phyloP scores from a whole-genome alignment of 1,140 invertebrate genomes.

The Ostrea denselamellosa region DNA sequence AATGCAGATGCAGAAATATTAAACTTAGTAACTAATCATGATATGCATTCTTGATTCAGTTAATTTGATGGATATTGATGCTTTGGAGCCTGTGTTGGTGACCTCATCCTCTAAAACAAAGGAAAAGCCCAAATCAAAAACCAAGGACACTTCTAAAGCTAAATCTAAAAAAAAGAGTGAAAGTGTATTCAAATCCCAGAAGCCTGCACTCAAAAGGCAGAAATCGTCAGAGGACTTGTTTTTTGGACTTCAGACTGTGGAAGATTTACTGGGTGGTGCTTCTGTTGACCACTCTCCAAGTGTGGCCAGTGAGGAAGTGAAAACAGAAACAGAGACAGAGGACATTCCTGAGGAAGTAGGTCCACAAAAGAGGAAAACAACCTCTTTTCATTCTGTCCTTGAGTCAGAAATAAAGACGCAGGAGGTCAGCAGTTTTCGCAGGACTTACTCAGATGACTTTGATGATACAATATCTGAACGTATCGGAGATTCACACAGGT shows the following conservation, averaged over 20 bases:
- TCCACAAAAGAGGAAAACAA: constrained; percentile 16
- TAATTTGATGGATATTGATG: constrained; percentile 65
- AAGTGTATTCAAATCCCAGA: constrained; percentile 48
- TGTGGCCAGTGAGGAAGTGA: constrained; percentile 53
- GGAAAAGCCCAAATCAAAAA: constrained; percentile 26
- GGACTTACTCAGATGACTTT: constrained; percentile 65
- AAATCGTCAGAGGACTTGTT: constrained; percentile 59
- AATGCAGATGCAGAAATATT: neutral
- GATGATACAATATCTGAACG: constrained; percentile 65
- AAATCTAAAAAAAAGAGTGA: constrained; percentile 44
- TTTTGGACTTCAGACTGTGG: constrained; percentile 64
- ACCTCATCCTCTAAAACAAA: constrained; percentile 37
- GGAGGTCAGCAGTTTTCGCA: constrained; percentile 28
- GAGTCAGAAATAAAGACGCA: constrained; percentile 47
- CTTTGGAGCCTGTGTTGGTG: constrained; percentile 57
- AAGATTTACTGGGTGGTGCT: constrained; percentile 61
- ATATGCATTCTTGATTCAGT: constrained; percentile 47
- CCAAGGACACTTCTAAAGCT: constrained; percentile 41
- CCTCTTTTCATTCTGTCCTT: constrained; percentile 1
- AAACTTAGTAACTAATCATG: neutral
- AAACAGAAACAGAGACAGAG: constrained; percentile 55
- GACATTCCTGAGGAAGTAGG: constrained; percentile 51
- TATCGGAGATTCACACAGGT: constrained; percentile 53
- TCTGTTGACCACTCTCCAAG: constrained; percentile 41
- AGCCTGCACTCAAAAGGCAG: constrained; percentile 41